These are phyloP conservation scores for Drosophila dunni DNA, from an alignment of 1,140 invertebrate species.

Conservation along the genomic window DNA sequence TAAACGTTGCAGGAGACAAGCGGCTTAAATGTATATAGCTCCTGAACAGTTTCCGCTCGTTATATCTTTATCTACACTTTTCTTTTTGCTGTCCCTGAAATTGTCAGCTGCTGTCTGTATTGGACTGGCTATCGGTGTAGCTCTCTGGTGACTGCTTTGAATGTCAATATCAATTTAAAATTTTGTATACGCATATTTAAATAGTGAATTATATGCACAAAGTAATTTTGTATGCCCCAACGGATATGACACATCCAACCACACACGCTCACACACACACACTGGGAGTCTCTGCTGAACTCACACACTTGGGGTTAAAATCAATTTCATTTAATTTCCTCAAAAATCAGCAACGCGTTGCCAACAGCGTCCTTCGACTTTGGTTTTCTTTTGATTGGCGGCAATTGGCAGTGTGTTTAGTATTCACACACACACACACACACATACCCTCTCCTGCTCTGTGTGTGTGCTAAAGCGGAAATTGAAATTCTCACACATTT, in stretches of 20 bases:
- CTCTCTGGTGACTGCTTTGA: constrained; percentile 6
- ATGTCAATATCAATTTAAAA: constrained; percentile 48
- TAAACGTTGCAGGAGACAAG: constrained; percentile 43
- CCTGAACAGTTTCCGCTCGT: not conserved
- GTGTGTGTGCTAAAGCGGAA: constrained; percentile 55
- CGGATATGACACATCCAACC: constrained; percentile 2
- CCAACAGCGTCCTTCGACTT: constrained; percentile 66
- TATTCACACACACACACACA: constrained; percentile 24
- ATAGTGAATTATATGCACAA: constrained; percentile 36
- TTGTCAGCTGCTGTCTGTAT: not conserved
- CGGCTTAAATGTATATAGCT: constrained; percentile 35
- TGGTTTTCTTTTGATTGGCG: constrained; percentile 81
- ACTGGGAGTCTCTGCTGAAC: not conserved
- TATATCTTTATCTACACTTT: not conserved
- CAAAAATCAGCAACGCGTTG: constrained; percentile 51
- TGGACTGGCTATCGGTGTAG: not conserved
- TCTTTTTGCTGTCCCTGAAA: not conserved
- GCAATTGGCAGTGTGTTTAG: constrained; percentile 57
- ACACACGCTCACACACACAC: constrained; percentile 3
- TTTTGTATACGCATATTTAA: constrained; percentile 39
- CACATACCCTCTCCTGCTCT: constrained; percentile 5
- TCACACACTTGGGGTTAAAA: constrained; percentile 58
- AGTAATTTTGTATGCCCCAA: constrained; percentile 36
- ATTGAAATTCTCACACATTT: constrained; percentile 76
- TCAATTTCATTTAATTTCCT: constrained; percentile 81